Percentiles rank a stretch among this genome's conserved stretches.
Evolutionary conservation across 1,140 invertebrate genomes (phyloP).

Genomic region (Rhysida immarginata): DNA sequence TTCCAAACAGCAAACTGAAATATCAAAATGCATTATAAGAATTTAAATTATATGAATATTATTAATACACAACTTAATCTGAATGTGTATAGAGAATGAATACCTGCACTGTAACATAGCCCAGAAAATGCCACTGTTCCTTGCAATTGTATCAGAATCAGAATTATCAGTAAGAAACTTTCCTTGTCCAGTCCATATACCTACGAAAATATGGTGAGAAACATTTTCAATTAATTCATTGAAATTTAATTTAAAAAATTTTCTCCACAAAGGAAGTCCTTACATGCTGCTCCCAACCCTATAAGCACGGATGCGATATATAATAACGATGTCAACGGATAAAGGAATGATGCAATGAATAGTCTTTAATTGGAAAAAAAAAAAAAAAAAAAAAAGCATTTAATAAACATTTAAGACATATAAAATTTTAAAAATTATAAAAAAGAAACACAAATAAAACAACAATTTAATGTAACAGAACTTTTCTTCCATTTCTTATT

Average conservation of each 20-base stretch:
- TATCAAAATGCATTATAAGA: background rate
- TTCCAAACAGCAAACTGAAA: slow-evolving; percentile 79
- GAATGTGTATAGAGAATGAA: too few relatives aligned
- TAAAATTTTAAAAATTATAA: background rate
- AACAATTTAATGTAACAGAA: too few relatives aligned
- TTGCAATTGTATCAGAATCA: slow-evolving; percentile 62
- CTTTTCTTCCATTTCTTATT: too few relatives aligned
- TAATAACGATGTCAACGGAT: slow-evolving; percentile 60
- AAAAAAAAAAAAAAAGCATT: background rate
- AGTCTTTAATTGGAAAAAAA: slow-evolving; percentile 23
- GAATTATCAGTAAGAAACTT: slow-evolving; percentile 87
- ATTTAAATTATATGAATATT: background rate
- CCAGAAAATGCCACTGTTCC: slow-evolving; percentile 93
- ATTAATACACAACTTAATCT: background rate
- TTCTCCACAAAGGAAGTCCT: background rate
- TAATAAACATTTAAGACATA: background rate
- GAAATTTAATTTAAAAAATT: slow-evolving; percentile 5
- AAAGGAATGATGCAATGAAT: slow-evolving; percentile 51
- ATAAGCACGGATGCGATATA: slow-evolving; percentile 70
- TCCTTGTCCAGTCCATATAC: slow-evolving; percentile 58
- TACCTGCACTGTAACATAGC: slow-evolving; percentile 78
- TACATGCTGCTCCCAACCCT: slow-evolving; percentile 64
- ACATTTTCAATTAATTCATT: background rate
- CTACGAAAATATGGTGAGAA: slow-evolving; percentile 10
- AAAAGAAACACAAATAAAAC: slow-evolving; percentile 23